These are phyloP conservation scores for Orchestia grillus DNA, from an alignment of 1,140 invertebrate species.

Conservation along the genomic window DNA sequence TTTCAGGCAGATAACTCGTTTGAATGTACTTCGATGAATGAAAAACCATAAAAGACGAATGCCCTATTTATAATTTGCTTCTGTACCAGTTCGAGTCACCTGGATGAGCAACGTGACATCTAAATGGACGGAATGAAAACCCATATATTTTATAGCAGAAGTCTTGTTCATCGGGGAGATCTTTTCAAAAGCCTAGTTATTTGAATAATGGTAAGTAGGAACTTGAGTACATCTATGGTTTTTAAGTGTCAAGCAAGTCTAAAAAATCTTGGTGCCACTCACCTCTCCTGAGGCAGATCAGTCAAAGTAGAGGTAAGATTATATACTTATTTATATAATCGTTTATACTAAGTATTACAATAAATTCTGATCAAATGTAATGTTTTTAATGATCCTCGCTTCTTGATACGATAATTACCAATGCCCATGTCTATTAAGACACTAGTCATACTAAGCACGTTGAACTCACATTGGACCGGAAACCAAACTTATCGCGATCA, in stretches of 20 bases:
- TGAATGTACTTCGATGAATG: not conserved
- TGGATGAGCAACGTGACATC: not conserved
- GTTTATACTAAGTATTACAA: slow-evolving; percentile 53
- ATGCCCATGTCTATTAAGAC: not conserved
- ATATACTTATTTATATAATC: slow-evolving; percentile 56
- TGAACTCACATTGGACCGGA: not conserved
- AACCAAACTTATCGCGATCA: too few relatives aligned
- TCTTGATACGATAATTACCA: not conserved
- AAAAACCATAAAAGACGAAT: not conserved
- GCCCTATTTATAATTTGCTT: not conserved
- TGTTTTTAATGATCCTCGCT: not conserved
- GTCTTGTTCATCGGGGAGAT: slow-evolving; percentile 6
- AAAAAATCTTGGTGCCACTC: not conserved
- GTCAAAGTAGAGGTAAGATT: slow-evolving; percentile 16
- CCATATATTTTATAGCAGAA: not conserved
- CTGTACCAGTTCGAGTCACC: not conserved
- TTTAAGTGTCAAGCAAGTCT: not conserved
- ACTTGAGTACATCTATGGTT: not conserved
- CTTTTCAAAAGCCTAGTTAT: not conserved
- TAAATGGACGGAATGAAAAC: not conserved
- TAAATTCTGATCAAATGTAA: slow-evolving; percentile 41
- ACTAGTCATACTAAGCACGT: not conserved
- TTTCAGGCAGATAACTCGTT: not conserved
- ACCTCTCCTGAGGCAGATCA: not conserved
- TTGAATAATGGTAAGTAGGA: not conserved